Evolutionary conservation across 2,888 invertebrate species (phyloP).

Genomic region (Ormyrus rosae): DNA sequence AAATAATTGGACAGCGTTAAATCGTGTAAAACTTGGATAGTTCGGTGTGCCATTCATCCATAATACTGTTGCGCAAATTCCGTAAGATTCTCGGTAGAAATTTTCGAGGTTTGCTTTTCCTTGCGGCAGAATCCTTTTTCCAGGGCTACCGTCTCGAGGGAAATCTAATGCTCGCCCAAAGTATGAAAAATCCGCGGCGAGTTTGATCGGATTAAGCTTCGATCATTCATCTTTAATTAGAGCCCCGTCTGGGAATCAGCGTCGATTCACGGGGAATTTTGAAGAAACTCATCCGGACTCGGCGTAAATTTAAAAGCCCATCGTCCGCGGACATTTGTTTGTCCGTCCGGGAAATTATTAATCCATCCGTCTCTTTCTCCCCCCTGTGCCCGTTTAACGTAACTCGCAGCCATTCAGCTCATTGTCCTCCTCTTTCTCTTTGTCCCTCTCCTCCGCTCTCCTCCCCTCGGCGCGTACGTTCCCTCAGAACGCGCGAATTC

Average conservation of each 20-base stretch:
- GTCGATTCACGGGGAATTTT: too few species aligned
- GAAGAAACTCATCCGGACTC: constrained; percentile 3
- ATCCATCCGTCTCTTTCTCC: not conserved
- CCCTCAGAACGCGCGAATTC: not conserved
- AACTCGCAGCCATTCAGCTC: too few species aligned
- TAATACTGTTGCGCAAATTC: constrained; percentile 14
- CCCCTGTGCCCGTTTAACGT: not conserved
- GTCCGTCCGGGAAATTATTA: not conserved
- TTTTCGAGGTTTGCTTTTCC: not conserved
- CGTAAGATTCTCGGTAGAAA: not conserved
- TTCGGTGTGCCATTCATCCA: not conserved
- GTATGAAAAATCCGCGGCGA: too few species aligned
- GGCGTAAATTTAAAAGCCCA: too few species aligned
- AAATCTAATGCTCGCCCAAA: too few species aligned
- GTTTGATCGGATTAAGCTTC: too few species aligned
- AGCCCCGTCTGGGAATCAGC: too few species aligned
- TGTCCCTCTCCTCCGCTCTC: not conserved
- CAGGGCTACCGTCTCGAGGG: too few species aligned
- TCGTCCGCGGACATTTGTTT: too few species aligned
- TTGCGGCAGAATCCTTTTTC: too few species aligned
- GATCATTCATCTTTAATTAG: too few species aligned
- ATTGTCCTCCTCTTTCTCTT: not conserved
- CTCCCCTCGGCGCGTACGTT: not conserved
- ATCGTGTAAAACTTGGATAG: constrained; percentile 33
- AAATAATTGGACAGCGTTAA: constrained; percentile 48